Percentiles rank a stretch among this genome's conserved stretches.
These are phyloP conservation scores for Eristalis pertinax DNA, from an alignment of 2,888 invertebrate species.

Conservation along the genomic window DNA sequence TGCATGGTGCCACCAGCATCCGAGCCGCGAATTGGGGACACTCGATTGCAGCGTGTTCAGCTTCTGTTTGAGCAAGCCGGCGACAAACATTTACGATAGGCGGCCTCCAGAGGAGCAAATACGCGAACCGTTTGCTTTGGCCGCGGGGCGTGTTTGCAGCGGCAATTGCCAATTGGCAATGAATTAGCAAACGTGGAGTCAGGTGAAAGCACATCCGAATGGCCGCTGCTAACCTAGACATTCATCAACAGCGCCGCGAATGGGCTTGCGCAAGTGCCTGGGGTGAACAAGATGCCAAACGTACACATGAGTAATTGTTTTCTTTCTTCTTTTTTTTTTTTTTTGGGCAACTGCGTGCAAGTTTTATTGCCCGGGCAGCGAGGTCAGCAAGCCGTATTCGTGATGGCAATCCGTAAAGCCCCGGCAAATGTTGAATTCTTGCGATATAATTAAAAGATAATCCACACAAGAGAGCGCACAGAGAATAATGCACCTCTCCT, in stretches of 20 bases:
- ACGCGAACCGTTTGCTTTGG: conserved; percentile 30
- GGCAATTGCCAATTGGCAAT: conserved; percentile 62
- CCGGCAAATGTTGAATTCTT: conserved; percentile 10
- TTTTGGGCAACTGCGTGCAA: conserved; percentile 14
- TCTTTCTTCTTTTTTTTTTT: neutral
- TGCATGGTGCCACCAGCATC: conserved; percentile 20
- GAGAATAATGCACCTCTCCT: neutral
- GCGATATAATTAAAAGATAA: conserved; percentile 65
- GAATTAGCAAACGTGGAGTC: conserved; percentile 29
- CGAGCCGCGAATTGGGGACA: conserved; percentile 60
- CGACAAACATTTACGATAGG: neutral
- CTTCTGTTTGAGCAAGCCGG: conserved; percentile 29
- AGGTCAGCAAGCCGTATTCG: conserved; percentile 45
- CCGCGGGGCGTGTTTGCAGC: conserved; percentile 43
- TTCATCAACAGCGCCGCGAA: neutral
- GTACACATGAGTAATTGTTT: neutral
- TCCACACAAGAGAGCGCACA: neutral
- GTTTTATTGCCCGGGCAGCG: conserved; percentile 10
- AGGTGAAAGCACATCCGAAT: conserved; percentile 53
- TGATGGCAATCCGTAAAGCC: conserved; percentile 7
- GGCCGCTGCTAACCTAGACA: conserved; percentile 30
- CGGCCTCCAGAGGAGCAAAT: neutral
- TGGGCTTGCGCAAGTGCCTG: neutral
- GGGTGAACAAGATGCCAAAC: neutral
- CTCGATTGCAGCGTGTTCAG: conserved; percentile 23